These are phyloP conservation scores for Aurelia aurita DNA, from an alignment of 30 jellyfish, hydroid and myxozoan genomes.

Conservation along the genomic window DNA sequence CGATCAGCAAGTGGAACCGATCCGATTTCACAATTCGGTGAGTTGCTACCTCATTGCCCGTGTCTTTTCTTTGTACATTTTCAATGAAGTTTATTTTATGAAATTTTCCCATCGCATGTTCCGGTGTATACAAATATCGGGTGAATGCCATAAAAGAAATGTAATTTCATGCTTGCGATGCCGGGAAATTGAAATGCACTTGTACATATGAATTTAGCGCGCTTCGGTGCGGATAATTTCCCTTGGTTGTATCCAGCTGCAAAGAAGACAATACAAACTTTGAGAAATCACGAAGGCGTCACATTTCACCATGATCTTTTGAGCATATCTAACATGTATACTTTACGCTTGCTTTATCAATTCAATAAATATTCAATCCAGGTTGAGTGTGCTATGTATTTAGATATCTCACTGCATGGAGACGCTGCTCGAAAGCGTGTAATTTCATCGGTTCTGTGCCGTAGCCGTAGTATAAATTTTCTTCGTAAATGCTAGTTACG, in stretches of 20 bases:
- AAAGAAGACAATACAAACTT: slow-evolving; percentile 38
- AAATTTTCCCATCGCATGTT: slow-evolving; percentile 47
- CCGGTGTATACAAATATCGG: slow-evolving; percentile 32
- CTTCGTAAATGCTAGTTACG: neutral
- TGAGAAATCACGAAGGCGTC: slow-evolving; percentile 66
- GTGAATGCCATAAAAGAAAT: neutral
- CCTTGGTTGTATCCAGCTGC: slow-evolving; percentile 63
- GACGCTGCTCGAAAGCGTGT: neutral
- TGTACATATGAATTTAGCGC: slow-evolving; percentile 35
- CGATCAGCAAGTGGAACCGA: slow-evolving; percentile 78
- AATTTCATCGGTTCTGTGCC: neutral
- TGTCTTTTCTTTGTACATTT: slow-evolving; percentile 39
- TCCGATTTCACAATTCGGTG: slow-evolving; percentile 83
- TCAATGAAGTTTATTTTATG: slow-evolving; percentile 57
- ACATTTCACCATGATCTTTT: slow-evolving; percentile 65
- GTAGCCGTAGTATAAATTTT: neutral
- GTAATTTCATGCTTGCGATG: slow-evolving; percentile 1
- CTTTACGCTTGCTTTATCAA: slow-evolving; percentile 50
- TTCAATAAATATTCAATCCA: slow-evolving; percentile 41
- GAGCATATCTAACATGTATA: slow-evolving; percentile 65
- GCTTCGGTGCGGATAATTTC: slow-evolving; percentile 58
- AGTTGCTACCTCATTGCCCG: slow-evolving; percentile 65
- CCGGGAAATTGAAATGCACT: neutral
- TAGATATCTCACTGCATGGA: neutral
- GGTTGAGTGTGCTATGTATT: neutral